Base-by-base conservation (phyloP, 2,797 vertebrate species). In the Tinamus major region DNA sequence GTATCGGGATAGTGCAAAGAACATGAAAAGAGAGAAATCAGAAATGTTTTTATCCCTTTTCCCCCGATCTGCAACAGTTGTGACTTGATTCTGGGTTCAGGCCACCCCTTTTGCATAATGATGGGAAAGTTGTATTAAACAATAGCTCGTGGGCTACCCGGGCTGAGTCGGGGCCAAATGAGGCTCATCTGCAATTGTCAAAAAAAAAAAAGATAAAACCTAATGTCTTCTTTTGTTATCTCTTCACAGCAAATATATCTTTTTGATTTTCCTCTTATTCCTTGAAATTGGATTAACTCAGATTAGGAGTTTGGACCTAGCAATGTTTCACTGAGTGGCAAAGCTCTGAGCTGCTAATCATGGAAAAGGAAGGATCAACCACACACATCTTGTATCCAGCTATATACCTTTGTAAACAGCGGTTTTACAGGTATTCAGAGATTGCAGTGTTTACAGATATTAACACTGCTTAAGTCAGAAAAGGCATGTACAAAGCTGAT, bases 111-210 rank as follows among this genome's bases (percentile, higher is more conserved):
- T 35, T 9, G 0, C 42, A 10, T 79, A 10, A 79, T 27, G 29
- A 29, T 2, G 3, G 49, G 46, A 70, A 62, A 72, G 29, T 24
- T 74, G 19, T 62, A 13, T 75, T 58, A 4, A 33, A 46, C 27
- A 76, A 21, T 29, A 74, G 51, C 49, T 49, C 12, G 14, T 62
- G 35, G 33, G 31, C 18, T 42, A 9, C 10, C 6, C 0, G 0
- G 2, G 7, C 18, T 55, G 13, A 33, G 29, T 27, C 0, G 0
- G 5, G 16, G 10, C 62, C 69, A 21, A 61, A 6, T 27, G 41
- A 58, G 14, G 10, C 15, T 51, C 5, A 1, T 33, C 21, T n/a
- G 1, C 2, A n/a, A 1, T 4, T 56, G 46, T 26, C 29, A 20
- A 21, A 56, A 35, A 74, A 26, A 6, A 5, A 41, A 41, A 41